Conservation (phyloP, 2,888 invertebrate species). For the Melanotus villosus region DNA sequence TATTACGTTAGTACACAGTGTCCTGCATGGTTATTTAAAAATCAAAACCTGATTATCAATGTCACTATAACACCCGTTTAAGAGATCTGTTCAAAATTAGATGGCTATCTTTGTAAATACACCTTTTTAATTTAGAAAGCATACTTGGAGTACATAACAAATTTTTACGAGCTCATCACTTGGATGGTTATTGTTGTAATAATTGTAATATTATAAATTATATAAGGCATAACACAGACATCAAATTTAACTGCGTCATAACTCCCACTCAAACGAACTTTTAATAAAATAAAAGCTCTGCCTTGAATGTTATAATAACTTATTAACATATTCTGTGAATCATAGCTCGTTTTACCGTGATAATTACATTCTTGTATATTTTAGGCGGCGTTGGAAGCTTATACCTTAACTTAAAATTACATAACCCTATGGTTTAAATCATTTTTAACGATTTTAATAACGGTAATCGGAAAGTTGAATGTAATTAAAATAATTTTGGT, state of each 20-base stretch:
- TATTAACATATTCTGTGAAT: slow-evolving; percentile 53
- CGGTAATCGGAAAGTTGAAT: no score
- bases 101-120: not conserved
- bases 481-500: no score
- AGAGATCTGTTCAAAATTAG: not conserved
- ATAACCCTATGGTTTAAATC: slow-evolving; percentile 33
- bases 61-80: not conserved
- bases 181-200: slow-evolving; percentile 46
- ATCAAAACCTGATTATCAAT: slow-evolving; percentile 7
- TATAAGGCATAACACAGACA: slow-evolving; percentile 50
- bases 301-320: slow-evolving; percentile 45
- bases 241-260: slow-evolving; percentile 48
- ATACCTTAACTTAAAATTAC: slow-evolving; percentile 25
- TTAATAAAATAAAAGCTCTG: slow-evolving; percentile 46
- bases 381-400: slow-evolving; percentile 22
- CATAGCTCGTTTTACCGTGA: slow-evolving; percentile 38
- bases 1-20: not conserved
- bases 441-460: slow-evolving; percentile 44
- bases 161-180: slow-evolving; percentile 36
- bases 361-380: slow-evolving; percentile 42
- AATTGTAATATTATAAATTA: slow-evolving; percentile 52
- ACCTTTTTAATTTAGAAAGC: no score
- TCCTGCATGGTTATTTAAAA: not conserved
- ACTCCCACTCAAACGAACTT: slow-evolving; percentile 48
- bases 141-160: no score